These are phyloP conservation scores for Mythimna lalbum DNA, from an alignment of 2,888 invertebrate species.

Conservation along the genomic window DNA sequence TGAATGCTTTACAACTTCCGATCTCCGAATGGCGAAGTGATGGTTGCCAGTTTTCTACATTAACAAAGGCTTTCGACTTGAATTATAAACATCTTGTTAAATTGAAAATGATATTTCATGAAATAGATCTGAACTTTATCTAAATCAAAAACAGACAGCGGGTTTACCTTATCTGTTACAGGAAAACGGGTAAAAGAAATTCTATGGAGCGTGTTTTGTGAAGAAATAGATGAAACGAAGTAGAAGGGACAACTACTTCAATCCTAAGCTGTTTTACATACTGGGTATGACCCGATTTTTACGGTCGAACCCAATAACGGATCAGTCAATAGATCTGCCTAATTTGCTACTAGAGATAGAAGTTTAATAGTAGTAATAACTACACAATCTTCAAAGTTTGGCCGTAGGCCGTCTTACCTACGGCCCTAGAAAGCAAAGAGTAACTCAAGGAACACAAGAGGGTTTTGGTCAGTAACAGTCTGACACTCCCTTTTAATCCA, in stretches of 20 bases:
- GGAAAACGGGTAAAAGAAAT: background rate
- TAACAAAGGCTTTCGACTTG: slow-evolving; percentile 42
- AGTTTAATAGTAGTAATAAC: background rate
- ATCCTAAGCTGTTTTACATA: background rate
- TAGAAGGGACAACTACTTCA: background rate
- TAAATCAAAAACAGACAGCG: slow-evolving; percentile 3
- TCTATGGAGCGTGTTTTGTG: background rate
- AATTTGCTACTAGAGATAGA: background rate
- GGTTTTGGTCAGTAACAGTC: too few relatives aligned
- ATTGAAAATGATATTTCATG: slow-evolving; percentile 27
- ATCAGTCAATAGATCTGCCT: background rate
- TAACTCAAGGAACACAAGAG: too few relatives aligned
- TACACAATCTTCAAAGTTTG: too few relatives aligned
- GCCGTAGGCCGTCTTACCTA: too few relatives aligned
- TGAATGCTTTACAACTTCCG: slow-evolving; percentile 69
- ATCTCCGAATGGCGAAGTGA: slow-evolving; percentile 67
- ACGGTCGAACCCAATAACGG: too few relatives aligned
- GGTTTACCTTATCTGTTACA: background rate
- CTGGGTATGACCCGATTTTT: background rate
- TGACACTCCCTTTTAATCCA: too few relatives aligned
- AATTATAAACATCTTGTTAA: slow-evolving; percentile 26
- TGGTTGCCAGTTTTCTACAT: slow-evolving; percentile 66
- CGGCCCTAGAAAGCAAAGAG: too few relatives aligned
- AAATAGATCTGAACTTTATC: slow-evolving; percentile 15
- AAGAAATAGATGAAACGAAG: background rate